Base-by-base conservation (phyloP, 2,888 invertebrate species). In the Dioctria linearis region DNA sequence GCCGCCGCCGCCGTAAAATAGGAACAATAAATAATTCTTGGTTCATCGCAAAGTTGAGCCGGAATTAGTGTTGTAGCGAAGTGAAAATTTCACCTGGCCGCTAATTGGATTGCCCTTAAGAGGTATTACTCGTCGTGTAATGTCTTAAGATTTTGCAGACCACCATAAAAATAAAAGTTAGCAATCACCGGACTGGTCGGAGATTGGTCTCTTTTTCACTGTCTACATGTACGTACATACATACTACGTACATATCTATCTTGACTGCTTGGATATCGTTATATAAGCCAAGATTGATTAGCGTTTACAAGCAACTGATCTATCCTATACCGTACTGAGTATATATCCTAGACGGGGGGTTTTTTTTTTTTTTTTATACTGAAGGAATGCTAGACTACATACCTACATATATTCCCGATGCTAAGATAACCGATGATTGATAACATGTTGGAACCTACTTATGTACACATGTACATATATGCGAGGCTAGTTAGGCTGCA, bases 91-190 rank as follows among this genome's bases (percentile, higher is more conserved):
- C 61, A 61, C 61, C 61, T 39, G 61, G 61, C 4, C 61, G 61
- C 37, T 61, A 61, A 61, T 61, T 61, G 61, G 61, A 61, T 61
- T 61, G 61, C 61, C 61, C 39, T 61, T 61, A 61, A 25, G 61
- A 39, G 61, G 61, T 4, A 61, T 61, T 61, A 61, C 5, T 11
- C 25, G 11, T 8, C 11, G 51, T 51, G 6, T 11, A 6, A 51
- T 61, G 37, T 57, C 57, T 57, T 11, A 11, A 6, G n/a, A 57
- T n/a, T 13, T 6, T 13, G 8, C 57, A 57, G 57, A 5, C n/a
- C 11, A 13, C 2, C 25, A 5, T 13, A 57, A 11, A 1, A 57
- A 5, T 57, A 8, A 25, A 57, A 57, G 46, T 57, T 57, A 11
- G 57, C 57, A 57, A 57, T 13, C n/a, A 57, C 11, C 57, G 8